phyloP scores from a whole-genome alignment of 2,888 invertebrate genomes.

The Agrilus mali region DNA sequence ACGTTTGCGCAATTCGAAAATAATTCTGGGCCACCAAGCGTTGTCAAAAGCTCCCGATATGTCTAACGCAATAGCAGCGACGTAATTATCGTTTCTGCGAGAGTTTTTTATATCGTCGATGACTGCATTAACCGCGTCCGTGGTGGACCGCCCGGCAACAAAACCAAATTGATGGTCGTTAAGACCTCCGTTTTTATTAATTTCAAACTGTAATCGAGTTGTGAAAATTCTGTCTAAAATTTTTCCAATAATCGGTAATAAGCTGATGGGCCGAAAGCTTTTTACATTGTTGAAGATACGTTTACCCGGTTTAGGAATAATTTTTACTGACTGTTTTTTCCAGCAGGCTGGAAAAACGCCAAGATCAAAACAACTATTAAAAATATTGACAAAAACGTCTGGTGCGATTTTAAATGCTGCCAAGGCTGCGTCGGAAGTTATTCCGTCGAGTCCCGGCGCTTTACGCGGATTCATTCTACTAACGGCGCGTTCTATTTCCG shows the following conservation, averaged over 20 bases:
- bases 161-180: too few relatives aligned
- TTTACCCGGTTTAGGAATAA: conserved; percentile 4
- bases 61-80: conserved; percentile 10
- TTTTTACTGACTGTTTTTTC: background rate
- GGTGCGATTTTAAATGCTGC: too few relatives aligned
- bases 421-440: conserved; percentile 3
- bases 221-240: background rate
- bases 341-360: too few relatives aligned
- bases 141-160: too few relatives aligned
- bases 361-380: conserved; percentile 4
- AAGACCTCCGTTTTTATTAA: too few relatives aligned
- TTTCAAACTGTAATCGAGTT: too few relatives aligned
- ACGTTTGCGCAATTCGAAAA: background rate
- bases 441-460: conserved; percentile 5
- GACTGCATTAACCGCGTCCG: conserved; percentile 6
- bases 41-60: conserved; percentile 18
- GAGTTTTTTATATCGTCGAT: conserved; percentile 3
- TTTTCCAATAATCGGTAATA: conserved; percentile 6
- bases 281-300: background rate
- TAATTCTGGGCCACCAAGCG: conserved; percentile 19
- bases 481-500: too few relatives aligned
- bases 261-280: too few relatives aligned
- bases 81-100: conserved; percentile 3
- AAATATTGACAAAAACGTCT: background rate
- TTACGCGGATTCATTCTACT: conserved; percentile 1